Base-by-base conservation (phyloP, 2,888 invertebrate genomes). In the Tholera decimalis region DNA sequence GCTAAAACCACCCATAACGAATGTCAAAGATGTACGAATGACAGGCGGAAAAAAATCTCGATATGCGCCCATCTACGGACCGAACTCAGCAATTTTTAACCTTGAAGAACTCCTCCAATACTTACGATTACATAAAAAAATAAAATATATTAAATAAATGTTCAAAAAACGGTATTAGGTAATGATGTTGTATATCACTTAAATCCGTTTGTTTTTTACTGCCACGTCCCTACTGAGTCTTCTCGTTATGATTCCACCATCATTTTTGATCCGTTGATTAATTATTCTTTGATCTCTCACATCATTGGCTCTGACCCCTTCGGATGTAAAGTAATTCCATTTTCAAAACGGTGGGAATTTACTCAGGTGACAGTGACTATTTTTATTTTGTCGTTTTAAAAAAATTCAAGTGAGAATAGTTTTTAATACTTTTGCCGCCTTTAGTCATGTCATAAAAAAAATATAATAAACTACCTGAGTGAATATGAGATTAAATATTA, bases 221-320 rank as follows among this genome's bases (percentile, higher is more conserved):
- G 33, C 49, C 44, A 49, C 41, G 54, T 47, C n/a, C n/a, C n/a
- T n/a, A 33, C 60, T 3, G 26, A 47, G 43, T 55, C 22, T 56
- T 62, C 73, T 69, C 62, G 56, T 73, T 56, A 54, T 41, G 59
- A 28, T 43, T 35, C 62, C 22, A 37, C 18, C 49, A 51, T 43
- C 49, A 50, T 71, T 63, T 53, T 63, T 60, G 53, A 54, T 66
- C 49, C 55, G 58, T 57, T 71, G 59, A 79, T 79, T 74, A 59
- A 79, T 79, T 74, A 59, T 61, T 50, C 66, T 77, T 80, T 79
- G 78, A 75, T 75, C 78, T 64, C 62, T 64, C 51, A 64, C 57
- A 55, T 66, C 63, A 62, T 59, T 66, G 62, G 41, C 28, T 53
- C n/a, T 60, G 63, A 61, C 76, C 77, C 59, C 39, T 54, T 26